Conservation (phyloP, 2,113 vertebrate species). For the Stegostoma tigrinum region DNA sequence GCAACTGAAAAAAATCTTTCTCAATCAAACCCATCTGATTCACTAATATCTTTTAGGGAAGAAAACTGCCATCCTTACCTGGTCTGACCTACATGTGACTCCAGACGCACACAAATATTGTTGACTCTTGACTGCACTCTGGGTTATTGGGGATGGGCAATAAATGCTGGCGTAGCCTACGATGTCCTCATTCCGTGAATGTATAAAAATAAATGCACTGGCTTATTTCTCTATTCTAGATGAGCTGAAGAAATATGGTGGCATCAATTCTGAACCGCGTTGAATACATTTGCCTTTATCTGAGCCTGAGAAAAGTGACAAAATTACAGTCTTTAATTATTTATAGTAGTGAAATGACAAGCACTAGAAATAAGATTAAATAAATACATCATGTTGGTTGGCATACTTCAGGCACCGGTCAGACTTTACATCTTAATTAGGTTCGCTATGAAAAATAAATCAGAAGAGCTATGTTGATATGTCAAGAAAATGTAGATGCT, state of each 20-base stretch:
- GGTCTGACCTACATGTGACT: too few relatives aligned
- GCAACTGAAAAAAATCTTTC: neutral
- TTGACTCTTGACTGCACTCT: too few relatives aligned
- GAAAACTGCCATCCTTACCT: too few relatives aligned
- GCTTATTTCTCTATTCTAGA: neutral
- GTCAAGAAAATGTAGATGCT: neutral
- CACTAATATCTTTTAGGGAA: too few relatives aligned
- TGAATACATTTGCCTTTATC: neutral
- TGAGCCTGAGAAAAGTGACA: neutral
- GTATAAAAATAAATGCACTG: neutral
- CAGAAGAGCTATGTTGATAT: neutral
- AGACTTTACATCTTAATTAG: constrained; percentile 22
- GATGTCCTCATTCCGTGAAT: too few relatives aligned
- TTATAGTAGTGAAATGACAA: neutral
- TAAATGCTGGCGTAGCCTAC: too few relatives aligned
- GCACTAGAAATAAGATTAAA: constrained; percentile 11
- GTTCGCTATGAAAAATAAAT: constrained; percentile 20
- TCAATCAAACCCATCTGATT: too few relatives aligned
- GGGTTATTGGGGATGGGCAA: too few relatives aligned
- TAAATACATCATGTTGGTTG: constrained; percentile 8
- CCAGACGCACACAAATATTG: too few relatives aligned
- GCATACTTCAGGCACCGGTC: neutral
- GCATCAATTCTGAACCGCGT: neutral
- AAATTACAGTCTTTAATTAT: constrained; percentile 10
- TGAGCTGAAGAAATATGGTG: neutral